phyloP scores from a whole-genome alignment of 2,113 vertebrate genomes.

The Protobothrops mucrosquamatus region DNA sequence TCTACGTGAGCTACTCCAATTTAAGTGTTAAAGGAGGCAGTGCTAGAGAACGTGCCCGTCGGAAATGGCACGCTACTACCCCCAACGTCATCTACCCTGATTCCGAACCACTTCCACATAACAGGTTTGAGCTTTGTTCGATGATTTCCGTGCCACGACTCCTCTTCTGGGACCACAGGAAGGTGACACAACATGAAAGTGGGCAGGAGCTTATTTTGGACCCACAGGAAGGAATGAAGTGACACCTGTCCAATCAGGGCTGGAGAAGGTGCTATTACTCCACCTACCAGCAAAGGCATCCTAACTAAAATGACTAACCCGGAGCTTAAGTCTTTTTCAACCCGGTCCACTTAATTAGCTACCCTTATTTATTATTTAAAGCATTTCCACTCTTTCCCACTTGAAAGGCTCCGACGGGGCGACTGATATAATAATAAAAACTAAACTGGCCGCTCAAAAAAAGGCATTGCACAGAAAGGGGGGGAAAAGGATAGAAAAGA shows the following conservation, averaged over 20 bases:
- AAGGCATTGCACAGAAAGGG: neutral
- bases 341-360: neutral
- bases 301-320: neutral
- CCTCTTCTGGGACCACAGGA: neutral
- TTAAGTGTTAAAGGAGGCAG: too few species aligned
- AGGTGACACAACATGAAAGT: neutral
- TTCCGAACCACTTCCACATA: neutral
- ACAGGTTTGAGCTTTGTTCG: neutral
- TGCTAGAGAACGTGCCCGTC: too few species aligned
- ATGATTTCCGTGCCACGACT: neutral
- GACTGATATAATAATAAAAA: neutral
- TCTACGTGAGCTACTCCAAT: too few species aligned
- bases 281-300: neutral
- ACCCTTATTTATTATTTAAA: neutral
- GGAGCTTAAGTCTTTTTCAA: neutral
- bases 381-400: neutral
- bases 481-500: neutral
- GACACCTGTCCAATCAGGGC: neutral
- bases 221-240: neutral
- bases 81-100: too few species aligned
- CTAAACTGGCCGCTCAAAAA: neutral
- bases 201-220: neutral
- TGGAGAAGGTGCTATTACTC: neutral
- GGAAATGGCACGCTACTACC: too few species aligned
- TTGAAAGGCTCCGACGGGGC: neutral